These are phyloP conservation scores for Argopecten irradians DNA, from an alignment of 1,140 invertebrate species.

Conservation along the genomic window DNA sequence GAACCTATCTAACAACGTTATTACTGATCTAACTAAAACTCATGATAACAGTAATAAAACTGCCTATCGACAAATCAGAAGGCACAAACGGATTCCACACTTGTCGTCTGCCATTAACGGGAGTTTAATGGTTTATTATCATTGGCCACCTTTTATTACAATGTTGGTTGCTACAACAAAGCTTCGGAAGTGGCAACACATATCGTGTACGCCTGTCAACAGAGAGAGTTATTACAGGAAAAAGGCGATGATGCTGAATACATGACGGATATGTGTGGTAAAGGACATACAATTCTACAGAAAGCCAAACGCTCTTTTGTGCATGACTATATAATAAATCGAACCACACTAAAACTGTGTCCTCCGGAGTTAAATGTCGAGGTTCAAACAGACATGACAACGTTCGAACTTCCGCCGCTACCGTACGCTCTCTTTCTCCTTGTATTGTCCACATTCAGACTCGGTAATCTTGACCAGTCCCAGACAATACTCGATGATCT, in stretches of 20 bases:
- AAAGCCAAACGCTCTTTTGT: too few relatives aligned
- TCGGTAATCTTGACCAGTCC: background rate
- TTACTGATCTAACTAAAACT: background rate
- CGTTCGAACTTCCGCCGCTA: background rate
- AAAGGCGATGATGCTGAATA: background rate
- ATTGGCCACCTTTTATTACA: background rate
- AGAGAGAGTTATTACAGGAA: background rate
- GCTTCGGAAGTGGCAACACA: background rate
- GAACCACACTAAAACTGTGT: background rate
- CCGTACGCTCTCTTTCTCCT: background rate
- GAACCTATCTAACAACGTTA: background rate
- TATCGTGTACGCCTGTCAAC: background rate
- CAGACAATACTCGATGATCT: background rate
- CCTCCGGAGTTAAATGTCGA: background rate
- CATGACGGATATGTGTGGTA: background rate
- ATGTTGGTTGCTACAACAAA: background rate
- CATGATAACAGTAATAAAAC: background rate
- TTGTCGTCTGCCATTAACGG: background rate
- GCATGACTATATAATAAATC: background rate
- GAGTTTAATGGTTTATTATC: background rate
- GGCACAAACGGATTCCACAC: background rate
- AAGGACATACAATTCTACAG: background rate
- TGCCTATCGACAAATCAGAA: background rate
- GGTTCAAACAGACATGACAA: background rate
- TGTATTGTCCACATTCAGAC: background rate